A percentile compares a stretch with the other conserved stretches of the same genome.
Evolutionary conservation across 92 coral and sea anemone species (phyloP).

Genomic region (Heliopora coerulea): DNA sequence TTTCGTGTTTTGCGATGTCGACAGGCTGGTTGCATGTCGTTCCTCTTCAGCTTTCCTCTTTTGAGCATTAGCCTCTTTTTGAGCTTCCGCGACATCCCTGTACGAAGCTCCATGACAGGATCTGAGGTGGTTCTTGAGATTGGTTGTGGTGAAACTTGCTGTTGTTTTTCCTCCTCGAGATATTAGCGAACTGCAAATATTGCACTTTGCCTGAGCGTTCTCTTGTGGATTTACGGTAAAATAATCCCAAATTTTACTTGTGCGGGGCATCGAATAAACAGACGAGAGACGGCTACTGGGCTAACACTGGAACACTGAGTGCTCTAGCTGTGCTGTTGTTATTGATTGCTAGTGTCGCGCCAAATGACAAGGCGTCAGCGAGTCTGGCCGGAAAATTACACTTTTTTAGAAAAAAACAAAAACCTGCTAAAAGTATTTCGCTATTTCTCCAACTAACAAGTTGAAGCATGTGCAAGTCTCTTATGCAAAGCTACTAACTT

Average conservation of each 20-base stretch:
- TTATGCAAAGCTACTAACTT: too few species aligned
- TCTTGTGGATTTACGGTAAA: background rate
- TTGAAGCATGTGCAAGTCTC: too few species aligned
- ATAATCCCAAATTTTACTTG: slow-evolving; percentile 7
- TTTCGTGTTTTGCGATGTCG: slow-evolving; percentile 9
- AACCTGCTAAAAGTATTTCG: too few species aligned
- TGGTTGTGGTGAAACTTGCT: background rate
- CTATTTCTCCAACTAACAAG: too few species aligned
- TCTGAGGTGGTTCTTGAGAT: slow-evolving; percentile 9
- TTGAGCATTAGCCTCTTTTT: background rate
- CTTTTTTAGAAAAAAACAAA: too few species aligned
- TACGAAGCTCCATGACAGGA: background rate
- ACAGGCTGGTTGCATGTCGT: slow-evolving; percentile 7
- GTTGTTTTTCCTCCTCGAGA: slow-evolving; percentile 14
- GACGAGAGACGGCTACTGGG: too few species aligned
- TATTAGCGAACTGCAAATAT: slow-evolving; percentile 8
- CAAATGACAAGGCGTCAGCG: too few species aligned
- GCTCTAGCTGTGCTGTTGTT: too few species aligned
- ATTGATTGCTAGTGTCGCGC: too few species aligned
- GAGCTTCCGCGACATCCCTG: background rate
- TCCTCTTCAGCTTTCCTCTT: slow-evolving; percentile 9
- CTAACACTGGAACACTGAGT: too few species aligned
- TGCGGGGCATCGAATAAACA: slow-evolving; percentile 4
- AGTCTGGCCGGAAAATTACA: too few species aligned
- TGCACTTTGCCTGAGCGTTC: background rate